Base-by-base conservation (phyloP, 2,113 vertebrate genomes). In the Eudyptes chrysolophus region DNA sequence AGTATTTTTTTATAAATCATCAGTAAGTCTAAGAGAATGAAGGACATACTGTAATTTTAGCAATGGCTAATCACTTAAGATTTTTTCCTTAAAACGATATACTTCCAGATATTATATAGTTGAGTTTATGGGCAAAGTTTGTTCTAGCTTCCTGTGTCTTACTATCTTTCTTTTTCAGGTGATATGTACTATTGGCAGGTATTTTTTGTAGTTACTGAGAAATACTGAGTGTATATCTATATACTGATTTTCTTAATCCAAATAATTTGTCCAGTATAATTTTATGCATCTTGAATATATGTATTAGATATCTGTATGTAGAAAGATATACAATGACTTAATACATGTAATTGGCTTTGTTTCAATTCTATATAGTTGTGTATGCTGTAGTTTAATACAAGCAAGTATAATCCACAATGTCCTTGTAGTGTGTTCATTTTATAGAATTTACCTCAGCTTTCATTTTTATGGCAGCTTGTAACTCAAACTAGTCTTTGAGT, bases 81-180 rank as follows among this genome's bases (percentile, higher is more conserved):
- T 32, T 69, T 75, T 84, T 78, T 84, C 49, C 27, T 21, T 93
- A 79, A 55, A 79, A 95, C 85, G 90, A 94, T 80, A 51, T 88
- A 60, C 89, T 84, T 92, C 71, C 75, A 96, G n/a, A 58, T 85
- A 55, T 49, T 92, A 14, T 29, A 52, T 81, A 89, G 96, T 88
- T 97, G 90, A 97, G 96, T 97, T 94, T 65, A 62, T 78, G 80
- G 36, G 21, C 19, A 68, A 83, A 65, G 40, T 49, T 95, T 82
- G 29, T 92, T 77, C 57, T 81, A 57, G 38, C 13, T 92, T 95
- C 13, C 17, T 81, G 5, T 94, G 27, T 82, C 24, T 94, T 70
- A 49, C 34, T 81, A 2, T 66, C 26, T 87, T 89, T 91, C 32
- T 68, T 88, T 95, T 88, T 64, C 75, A 87, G 55, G 16, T 68